A percentile compares a stretch with the other conserved stretches of the same genome.
phyloP scores from a whole-genome alignment of 2,888 invertebrate species.

The Apodemia zela region DNA sequence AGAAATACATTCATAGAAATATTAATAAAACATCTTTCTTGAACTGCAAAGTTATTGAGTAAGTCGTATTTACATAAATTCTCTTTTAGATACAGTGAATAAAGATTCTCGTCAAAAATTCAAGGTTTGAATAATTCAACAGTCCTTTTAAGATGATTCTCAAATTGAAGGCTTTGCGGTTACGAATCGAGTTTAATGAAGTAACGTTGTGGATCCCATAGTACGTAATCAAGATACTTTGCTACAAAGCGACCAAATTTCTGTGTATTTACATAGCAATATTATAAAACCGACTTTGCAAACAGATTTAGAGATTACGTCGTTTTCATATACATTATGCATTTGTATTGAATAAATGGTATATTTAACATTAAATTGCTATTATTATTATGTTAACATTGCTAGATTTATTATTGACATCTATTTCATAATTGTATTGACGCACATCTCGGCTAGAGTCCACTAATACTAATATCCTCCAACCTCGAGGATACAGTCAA shows the following conservation, averaged over 20 bases:
- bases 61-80: constrained; percentile 57
- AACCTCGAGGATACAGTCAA: no score
- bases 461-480: no score
- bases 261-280: constrained; percentile 18
- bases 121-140: constrained; percentile 66
- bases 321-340: constrained; percentile 12
- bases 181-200: constrained; percentile 54
- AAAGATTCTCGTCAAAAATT: constrained; percentile 62
- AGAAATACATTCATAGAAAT: constrained; percentile 12
- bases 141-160: constrained; percentile 64
- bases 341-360: neutral
- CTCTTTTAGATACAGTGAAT: constrained; percentile 54
- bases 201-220: constrained; percentile 45
- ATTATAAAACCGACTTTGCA: constrained; percentile 16
- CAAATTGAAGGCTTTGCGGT: constrained; percentile 63
- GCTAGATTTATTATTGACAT: neutral
- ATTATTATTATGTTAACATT: neutral
- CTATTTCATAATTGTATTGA: no score
- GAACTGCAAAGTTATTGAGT: constrained; percentile 40
- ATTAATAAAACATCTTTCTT: constrained; percentile 16
- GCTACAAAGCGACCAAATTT: constrained; percentile 18
- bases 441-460: no score
- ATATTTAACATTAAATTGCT: neutral
- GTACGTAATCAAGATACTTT: constrained; percentile 31
- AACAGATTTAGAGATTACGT: constrained; percentile 19